A percentile compares a stretch with the other conserved stretches of the same genome.
Evolutionary conservation across 53 echinoderm and acorn worm genomes (phyloP).

Genomic region (Holothuria scabra): DNA sequence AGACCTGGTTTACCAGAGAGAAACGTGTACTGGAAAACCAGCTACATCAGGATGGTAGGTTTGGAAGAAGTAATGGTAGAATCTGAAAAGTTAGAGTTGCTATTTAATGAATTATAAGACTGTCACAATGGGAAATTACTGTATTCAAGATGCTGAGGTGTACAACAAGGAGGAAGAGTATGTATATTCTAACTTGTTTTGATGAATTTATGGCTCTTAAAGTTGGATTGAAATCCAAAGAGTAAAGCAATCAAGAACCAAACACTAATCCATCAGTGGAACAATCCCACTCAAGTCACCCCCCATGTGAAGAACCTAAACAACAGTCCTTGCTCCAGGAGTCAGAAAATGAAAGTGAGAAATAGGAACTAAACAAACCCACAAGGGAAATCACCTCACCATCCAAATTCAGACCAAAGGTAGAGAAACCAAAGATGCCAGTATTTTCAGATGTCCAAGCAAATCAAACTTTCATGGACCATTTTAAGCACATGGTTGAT

Average conservation of each 20-base stretch:
- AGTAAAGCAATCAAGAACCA: background rate
- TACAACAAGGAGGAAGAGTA: conserved; percentile 61
- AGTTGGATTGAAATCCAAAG: background rate
- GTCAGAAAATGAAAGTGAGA: background rate
- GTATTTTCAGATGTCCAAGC: conserved; percentile 52
- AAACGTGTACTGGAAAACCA: conserved; percentile 41
- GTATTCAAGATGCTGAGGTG: conserved; percentile 26
- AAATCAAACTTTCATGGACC: conserved; percentile 51
- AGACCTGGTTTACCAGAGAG: conserved; percentile 57
- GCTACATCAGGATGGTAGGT: conserved; percentile 46
- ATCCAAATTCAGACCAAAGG: conserved; percentile 9
- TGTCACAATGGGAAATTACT: conserved; percentile 63
- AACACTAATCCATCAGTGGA: background rate
- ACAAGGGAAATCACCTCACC: background rate
- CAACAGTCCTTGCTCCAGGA: background rate
- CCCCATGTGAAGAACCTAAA: background rate
- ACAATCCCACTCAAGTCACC: background rate
- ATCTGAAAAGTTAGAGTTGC: conserved; percentile 41
- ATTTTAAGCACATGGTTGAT: conserved; percentile 56
- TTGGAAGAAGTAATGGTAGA: conserved; percentile 53
- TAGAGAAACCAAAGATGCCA: conserved; percentile 57
- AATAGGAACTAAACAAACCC: background rate
- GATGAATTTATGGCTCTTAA: conserved; percentile 43
- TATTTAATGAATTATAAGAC: conserved; percentile 45
- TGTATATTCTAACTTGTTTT: conserved; percentile 28